Evolutionary conservation across 2,888 invertebrate genomes (phyloP), one percentile per base, ranked within the genome.

Genomic region (Agrenia bidenticulata): DNA sequence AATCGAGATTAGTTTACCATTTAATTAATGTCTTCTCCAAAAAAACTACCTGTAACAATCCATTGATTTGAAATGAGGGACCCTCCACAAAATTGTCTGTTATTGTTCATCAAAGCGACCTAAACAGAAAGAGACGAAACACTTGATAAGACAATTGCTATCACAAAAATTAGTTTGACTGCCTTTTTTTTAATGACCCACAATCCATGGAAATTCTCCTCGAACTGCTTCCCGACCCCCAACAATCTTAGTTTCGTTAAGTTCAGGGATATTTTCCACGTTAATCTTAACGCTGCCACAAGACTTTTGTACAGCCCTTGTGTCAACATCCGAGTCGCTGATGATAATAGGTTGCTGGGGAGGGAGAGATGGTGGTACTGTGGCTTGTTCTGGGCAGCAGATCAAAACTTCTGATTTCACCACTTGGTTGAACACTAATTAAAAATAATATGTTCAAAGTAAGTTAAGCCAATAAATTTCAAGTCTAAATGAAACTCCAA

Each of bases 21-120:
- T n/a, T n/a, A n/a, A 49, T 63, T 57, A 63, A 56, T 17, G 65
- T n/a, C n/a, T n/a, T n/a, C n/a, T n/a, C n/a, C n/a, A n/a, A n/a
- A n/a, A n/a, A n/a, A n/a, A n/a, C 11, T 66, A 2, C 77, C 77
- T 4, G 77, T 78, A 11, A 78, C 63, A 26, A 78, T 69, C 51
- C 76, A 75, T 1, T 60, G 56, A 5, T 60, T 57, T 64, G 76
- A 73, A 11, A 78, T 72, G 7, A 78, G 56, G 0, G 76, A 73
- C 17, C 77, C 78, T 17, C 77, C 77, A 51, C 77, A 77, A 57
- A 77, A 77, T 55, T 77, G 71, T 7, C 74, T 69, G 1, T 72
- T 65, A 41, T 66, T 72, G 15, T 73, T 65, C 66, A 78, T 66
- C 1, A 76, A 68, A 7, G 76, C 77, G 64, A 77, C 64, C 62